These are phyloP conservation scores for Dendrocopos noguchii DNA, from an alignment of 2,113 vertebrate species.

Conservation along the genomic window DNA sequence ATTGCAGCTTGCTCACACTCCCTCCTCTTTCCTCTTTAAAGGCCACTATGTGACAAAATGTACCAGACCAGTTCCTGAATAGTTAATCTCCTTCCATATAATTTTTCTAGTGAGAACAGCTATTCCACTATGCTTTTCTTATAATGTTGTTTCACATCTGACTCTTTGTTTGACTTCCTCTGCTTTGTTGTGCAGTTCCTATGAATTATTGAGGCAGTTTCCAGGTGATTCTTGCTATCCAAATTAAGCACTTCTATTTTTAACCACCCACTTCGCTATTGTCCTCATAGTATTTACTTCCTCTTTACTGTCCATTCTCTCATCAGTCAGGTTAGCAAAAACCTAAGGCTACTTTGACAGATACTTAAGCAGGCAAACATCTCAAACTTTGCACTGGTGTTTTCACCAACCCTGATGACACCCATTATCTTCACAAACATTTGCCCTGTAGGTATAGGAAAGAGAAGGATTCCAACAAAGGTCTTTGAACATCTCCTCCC, in stretches of 20 bases:
- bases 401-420: background rate
- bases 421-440: background rate
- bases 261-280: background rate
- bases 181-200: conserved; percentile 5
- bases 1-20: background rate
- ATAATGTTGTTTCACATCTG: conserved; percentile 30
- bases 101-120: background rate
- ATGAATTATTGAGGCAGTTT: conserved; percentile 25
- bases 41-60: background rate
- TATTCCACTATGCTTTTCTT: conserved; percentile 25
- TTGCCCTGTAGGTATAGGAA: background rate
- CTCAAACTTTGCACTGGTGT: background rate
- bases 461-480: background rate
- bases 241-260: conserved; percentile 19
- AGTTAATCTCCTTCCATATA: background rate
- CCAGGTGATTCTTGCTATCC: background rate
- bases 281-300: background rate
- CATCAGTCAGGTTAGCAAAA: background rate
- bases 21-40: background rate
- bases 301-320: background rate
- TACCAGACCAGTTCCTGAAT: background rate
- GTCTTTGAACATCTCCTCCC: background rate
- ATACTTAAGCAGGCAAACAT: background rate
- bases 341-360: background rate
- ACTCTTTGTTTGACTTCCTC: conserved; percentile 47